Base-by-base conservation (phyloP, 2,888 invertebrate genomes). In the Iphiclides podalirius region DNA sequence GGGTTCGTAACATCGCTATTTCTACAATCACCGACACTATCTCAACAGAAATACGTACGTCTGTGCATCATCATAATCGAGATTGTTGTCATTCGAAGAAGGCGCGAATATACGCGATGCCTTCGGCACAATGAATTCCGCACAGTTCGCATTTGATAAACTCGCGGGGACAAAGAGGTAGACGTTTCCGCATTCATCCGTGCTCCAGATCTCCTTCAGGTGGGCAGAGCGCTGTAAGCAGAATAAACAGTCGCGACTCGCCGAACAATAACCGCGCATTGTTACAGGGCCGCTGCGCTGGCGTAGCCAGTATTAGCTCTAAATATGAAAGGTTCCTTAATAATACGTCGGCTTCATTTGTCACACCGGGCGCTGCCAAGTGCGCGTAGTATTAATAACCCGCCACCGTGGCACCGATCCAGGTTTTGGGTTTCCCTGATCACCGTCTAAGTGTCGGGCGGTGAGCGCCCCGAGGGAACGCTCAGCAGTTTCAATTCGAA, bases 291-390 rank as follows among this genome's bases (percentile, higher is more conserved):
- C n/a, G 28, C 39, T n/a, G 14, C 7, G 39, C 39, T 28, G 9
- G 40, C 28, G 12, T 4, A 31, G 16, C 26, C 58, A 44, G 57
- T 58, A 54, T 52, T 53, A 33, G 53, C 52, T 47, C 47, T 55
- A 63, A 64, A 64, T 66, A 63, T 66, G 67, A 61, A 64, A 62
- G 74, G 70, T 76, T 75, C 72, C 70, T 75, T 82, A 79, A 82
- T 82, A 81, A 78, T 71, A 67, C 57, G 69, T 69, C 67, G 66
- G 77, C 81, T 82, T 85, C 84, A 85, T 86, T 86, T 84, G 84
- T 86, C 85, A 83, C 69, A 59, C 63, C 66, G 67, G 58, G 69
- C 70, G 70, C 70, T 75, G 80, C 79, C 77, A 79, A 75, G 70
- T 67, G 74, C 59, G 67, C 71, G 67, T 66, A 68, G 75, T 79